Conservation (phyloP, 92 coral and sea anemone genomes). For the Umimayanthus chanpuru region DNA sequence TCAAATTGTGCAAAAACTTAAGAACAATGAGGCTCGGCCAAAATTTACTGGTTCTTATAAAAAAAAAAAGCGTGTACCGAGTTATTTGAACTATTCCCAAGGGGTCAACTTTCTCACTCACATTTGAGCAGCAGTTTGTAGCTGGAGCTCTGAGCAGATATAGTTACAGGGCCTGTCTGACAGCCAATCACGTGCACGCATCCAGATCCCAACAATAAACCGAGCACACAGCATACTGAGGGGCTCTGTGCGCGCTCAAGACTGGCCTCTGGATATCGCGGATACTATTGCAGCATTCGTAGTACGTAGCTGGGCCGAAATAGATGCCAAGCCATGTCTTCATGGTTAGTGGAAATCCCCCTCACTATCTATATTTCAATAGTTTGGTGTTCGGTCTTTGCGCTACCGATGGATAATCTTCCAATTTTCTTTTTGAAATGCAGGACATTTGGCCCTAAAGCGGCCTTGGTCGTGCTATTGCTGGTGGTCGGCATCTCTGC, state of each 20-base stretch:
- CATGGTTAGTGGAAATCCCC: slow-evolving; percentile 65
- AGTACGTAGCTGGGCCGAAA: slow-evolving; percentile 94
- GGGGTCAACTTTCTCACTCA: slow-evolving; percentile 24
- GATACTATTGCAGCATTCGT: slow-evolving; percentile 84
- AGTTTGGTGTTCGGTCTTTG: background rate
- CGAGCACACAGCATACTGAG: slow-evolving; percentile 72
- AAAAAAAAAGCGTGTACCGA: too few species aligned
- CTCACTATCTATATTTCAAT: background rate
- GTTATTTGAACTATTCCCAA: slow-evolving; percentile 31
- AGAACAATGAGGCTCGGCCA: too few species aligned
- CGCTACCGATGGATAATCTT: slow-evolving; percentile 8
- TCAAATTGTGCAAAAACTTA: too few species aligned
- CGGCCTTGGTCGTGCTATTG: slow-evolving; percentile 70
- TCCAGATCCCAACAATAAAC: slow-evolving; percentile 64
- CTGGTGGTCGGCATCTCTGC: slow-evolving; percentile 76
- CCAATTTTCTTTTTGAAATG: slow-evolving; percentile 21
- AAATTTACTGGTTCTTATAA: too few species aligned
- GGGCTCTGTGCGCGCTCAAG: slow-evolving; percentile 72
- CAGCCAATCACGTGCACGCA: slow-evolving; percentile 45
- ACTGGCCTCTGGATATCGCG: slow-evolving; percentile 63
- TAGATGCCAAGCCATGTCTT: slow-evolving; percentile 84
- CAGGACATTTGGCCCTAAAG: slow-evolving; percentile 75
- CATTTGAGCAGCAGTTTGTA: slow-evolving; percentile 17
- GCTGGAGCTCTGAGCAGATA: slow-evolving; percentile 30
- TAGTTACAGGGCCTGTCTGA: slow-evolving; percentile 27